Evolutionary conservation across 2,113 vertebrate species (phyloP).

Genomic region (Paramormyrops kingsleyae): DNA sequence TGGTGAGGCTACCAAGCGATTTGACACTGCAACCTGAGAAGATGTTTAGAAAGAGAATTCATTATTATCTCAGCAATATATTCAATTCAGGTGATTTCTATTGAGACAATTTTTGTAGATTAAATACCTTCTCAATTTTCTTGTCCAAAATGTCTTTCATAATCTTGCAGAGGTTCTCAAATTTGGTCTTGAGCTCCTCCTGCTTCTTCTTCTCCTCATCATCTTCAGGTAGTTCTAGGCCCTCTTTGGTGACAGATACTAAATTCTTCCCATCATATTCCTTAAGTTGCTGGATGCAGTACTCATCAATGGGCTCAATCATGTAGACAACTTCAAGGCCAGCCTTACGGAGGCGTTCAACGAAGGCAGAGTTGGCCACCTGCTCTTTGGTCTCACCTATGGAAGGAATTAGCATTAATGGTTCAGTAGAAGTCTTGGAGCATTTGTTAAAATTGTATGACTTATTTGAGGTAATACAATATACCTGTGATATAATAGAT

Average conservation of each 20-base stretch:
- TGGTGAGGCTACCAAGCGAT: conserved; percentile 65
- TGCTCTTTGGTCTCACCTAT: conserved; percentile 70
- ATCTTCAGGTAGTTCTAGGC: conserved; percentile 69
- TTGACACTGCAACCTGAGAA: conserved; percentile 61
- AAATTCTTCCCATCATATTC: conserved; percentile 70
- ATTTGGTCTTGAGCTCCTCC: conserved; percentile 64
- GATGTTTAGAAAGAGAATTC: neutral
- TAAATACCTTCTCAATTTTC: conserved; percentile 68
- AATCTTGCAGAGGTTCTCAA: conserved; percentile 71
- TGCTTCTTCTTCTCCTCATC: conserved; percentile 67
- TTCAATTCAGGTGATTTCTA: neutral
- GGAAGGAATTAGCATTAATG: neutral
- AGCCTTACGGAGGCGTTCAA: conserved; percentile 65
- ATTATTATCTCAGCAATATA: neutral
- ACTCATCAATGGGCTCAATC: conserved; percentile 74
- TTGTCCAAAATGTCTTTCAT: conserved; percentile 76
- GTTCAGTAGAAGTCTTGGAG: neutral
- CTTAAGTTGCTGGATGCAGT: conserved; percentile 72
- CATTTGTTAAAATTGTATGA: neutral
- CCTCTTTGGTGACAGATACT: conserved; percentile 71
- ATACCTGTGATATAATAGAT: conserved; percentile 95
- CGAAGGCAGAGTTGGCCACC: conserved; percentile 70
- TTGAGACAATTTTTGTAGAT: neutral
- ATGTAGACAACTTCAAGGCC: conserved; percentile 73
- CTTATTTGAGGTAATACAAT: neutral